phyloP scores from a whole-genome alignment of 2,797 vertebrate species.

The Caiman crocodilus region DNA sequence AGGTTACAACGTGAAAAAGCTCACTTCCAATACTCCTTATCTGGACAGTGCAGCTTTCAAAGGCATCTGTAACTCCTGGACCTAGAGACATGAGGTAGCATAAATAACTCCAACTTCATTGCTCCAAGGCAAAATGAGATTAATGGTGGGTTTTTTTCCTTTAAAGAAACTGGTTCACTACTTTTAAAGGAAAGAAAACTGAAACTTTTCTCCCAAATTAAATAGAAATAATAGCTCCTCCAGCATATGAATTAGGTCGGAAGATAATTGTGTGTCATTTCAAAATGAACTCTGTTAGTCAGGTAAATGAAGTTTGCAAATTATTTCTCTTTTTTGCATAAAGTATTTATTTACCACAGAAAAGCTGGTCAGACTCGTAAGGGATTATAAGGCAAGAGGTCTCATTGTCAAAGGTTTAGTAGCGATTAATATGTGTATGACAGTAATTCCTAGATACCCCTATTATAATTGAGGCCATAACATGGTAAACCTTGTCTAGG shows the following conservation, averaged over 20 bases:
- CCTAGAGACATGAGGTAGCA: background rate
- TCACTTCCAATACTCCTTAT: slow-evolving; percentile 51
- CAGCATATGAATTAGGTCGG: background rate
- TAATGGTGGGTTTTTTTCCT: background rate
- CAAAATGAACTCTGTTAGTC: background rate
- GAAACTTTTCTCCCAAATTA: background rate
- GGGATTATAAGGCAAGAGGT: background rate
- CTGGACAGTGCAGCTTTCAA: slow-evolving; percentile 59
- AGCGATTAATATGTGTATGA: background rate
- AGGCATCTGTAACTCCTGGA: slow-evolving; percentile 39
- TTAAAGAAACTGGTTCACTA: background rate
- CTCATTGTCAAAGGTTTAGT: background rate
- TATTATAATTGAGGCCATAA: background rate
- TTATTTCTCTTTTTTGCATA: slow-evolving; percentile 50
- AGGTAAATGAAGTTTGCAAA: background rate
- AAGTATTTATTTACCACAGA: slow-evolving; percentile 6
- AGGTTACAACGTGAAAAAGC: slow-evolving; percentile 27
- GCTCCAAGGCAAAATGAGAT: slow-evolving; percentile 23
- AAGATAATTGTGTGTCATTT: background rate
- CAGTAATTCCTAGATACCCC: background rate
- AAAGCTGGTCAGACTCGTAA: background rate
- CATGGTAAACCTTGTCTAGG: background rate
- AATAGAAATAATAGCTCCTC: background rate
- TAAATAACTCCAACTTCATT: slow-evolving; percentile 43
- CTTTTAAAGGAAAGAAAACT: background rate